Conservation (phyloP, 2,113 vertebrate genomes). For the Pteruthius melanotis region DNA sequence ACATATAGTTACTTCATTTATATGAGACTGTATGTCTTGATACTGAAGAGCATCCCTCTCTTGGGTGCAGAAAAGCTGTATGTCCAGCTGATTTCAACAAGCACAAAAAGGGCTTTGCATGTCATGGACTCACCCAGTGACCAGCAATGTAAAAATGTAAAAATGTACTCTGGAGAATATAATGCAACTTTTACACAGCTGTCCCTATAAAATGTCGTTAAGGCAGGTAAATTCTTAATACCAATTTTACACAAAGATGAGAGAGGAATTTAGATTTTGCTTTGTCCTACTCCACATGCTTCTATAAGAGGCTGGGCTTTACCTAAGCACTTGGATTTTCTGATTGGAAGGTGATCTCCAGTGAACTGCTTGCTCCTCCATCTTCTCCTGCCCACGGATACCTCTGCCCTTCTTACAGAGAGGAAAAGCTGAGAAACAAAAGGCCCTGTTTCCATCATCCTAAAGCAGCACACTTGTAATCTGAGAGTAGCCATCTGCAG, state of each 20-base stretch:
- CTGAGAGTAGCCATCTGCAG: not conserved
- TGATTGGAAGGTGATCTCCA: not conserved
- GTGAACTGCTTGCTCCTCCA: not conserved
- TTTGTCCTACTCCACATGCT: not conserved
- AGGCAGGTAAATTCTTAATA: not conserved
- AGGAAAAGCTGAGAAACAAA: not conserved
- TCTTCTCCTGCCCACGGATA: not conserved
- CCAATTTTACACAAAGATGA: not conserved
- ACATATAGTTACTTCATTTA: not conserved
- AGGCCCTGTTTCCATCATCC: not conserved
- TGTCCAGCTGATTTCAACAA: not conserved
- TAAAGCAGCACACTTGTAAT: not conserved
- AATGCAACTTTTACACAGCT: not conserved
- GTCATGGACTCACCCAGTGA: not conserved
- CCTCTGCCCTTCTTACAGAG: not conserved
- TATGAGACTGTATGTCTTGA: not conserved
- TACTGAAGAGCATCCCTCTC: not conserved
- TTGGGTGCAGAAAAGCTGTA: not conserved
- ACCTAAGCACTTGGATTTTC: not conserved
- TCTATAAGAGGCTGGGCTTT: not conserved
- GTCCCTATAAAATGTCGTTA: not conserved
- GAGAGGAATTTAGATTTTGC: not conserved
- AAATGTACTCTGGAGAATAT: not conserved
- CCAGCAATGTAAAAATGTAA: not conserved
- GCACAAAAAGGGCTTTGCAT: not conserved